A percentile compares a stretch with the other conserved stretches of the same genome.
These are phyloP conservation scores for Catharus ustulatus DNA, from an alignment of 2,797 vertebrate species.

Conservation along the genomic window DNA sequence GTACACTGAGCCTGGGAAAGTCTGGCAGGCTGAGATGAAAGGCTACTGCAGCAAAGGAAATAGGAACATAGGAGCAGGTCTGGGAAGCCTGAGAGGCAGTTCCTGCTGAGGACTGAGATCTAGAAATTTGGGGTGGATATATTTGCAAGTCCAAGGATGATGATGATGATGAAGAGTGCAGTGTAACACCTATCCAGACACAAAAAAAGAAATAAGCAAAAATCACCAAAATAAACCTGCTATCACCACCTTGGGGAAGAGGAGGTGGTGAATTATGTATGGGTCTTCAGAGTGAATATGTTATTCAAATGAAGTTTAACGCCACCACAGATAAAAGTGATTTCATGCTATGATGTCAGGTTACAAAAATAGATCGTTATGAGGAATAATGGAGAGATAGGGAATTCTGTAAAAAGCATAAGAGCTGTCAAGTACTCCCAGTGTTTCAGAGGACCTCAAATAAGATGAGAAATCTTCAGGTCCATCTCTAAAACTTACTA, in stretches of 20 bases:
- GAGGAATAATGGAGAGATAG: background rate
- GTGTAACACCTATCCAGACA: background rate
- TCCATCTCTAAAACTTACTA: background rate
- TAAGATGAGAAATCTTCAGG: background rate
- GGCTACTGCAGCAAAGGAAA: background rate
- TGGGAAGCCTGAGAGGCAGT: background rate
- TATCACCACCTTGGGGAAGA: background rate
- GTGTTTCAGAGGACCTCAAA: background rate
- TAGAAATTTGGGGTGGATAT: background rate
- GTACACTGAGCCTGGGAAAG: background rate
- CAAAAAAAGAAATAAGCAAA: background rate
- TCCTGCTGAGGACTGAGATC: background rate
- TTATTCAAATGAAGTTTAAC: background rate
- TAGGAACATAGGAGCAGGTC: rapidly evolving
- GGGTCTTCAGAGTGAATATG: background rate
- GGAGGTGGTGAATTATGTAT: background rate
- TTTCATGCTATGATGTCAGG: background rate
- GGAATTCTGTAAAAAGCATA: background rate
- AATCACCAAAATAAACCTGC: background rate
- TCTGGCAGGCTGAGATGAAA: background rate
- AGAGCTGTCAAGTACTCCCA: background rate
- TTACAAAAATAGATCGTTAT: background rate
- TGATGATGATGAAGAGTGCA: background rate
- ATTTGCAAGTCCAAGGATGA: background rate
- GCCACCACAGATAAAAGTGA: background rate